Base-by-base conservation (phyloP, 2,113 vertebrate species). In the Sula dactylatra region DNA sequence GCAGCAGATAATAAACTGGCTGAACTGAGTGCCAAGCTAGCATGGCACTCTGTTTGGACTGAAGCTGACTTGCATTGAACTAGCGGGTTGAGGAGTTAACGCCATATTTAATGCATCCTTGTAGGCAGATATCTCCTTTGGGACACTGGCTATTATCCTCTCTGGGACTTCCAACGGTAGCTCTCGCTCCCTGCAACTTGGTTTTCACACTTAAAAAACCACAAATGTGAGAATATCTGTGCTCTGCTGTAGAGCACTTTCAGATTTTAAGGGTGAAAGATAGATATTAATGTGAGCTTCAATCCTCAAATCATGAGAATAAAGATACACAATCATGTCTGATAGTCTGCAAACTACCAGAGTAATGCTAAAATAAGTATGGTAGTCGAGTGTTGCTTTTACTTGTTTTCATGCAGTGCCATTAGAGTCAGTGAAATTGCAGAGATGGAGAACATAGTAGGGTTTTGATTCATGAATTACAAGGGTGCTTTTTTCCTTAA, bases 201-300 rank as follows among this genome's bases (percentile, higher is more conserved):
- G 8, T n/a, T 93, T 88, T 31, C 13, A 78, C 70, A 70, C 16
- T 26, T 80, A 12, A 34, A 67, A 83, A 85, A 15, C n/a, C 1
- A 2, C 13, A 10, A 82, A 9, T 24, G 10, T 31, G 73, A 83
- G 55, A 88, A 69, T 10, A 61, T 20, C 71, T 47, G 13, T 59
- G 38, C 54, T 65, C 34, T 6, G 13, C 62, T 81, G 42, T 58
- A 83, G 27, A 92, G 36, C 1, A 0, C 27, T 73, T 69, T 34
- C 21, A 84, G 40, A 74, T 88, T 78, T 74, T 44, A 88, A 89
- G 61, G 55, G 54, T 81, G 55, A 90, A 76, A 94, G 54, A 58
- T 7, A 77, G 56, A 36, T 82, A 86, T 47, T 66, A 66, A 74
- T 11, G 38, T 38, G 52, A 88, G 42, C 16, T 49, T 88, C 82